Base-by-base conservation (phyloP, 2,113 vertebrate species). In the Psilopsiagon aurifrons region DNA sequence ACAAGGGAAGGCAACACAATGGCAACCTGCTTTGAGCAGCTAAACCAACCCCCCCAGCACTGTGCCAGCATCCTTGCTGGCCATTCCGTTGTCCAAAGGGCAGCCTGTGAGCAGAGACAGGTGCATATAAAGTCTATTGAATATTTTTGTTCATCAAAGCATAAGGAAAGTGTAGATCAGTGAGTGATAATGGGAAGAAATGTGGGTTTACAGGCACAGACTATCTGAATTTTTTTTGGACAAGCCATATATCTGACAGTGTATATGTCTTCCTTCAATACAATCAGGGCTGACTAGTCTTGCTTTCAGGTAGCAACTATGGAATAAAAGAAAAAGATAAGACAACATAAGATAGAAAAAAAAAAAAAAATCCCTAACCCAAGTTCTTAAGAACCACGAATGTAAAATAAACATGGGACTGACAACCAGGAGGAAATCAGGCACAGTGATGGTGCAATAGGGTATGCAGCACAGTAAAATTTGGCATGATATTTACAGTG, bases 61-160 rank as follows among this genome's bases (percentile, higher is more conserved):
- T 0, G 0, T 77, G 46, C 18, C n/a, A 5, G 0, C 28, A 39
- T 33, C n/a, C 60, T 78, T 0, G 0, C 33, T 35, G 52, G 25
- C 25, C 15, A 1, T 46, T 54, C 75, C 20, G 17, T 3, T 41
- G 37, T 46, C 37, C 60, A 46, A 6, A 44, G 54, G 43, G 55
- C 51, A 75, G 46, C 25, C 33, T 0, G 0, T 2, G 41, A 37
- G 76, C 10, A 63, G 28, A 62, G 23, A 10, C 10, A 76, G 29
- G 27, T 13, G 11, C 4, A 4, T 17, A 13, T 22, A 43, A 88
- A 80, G 31, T 18, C 47, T 20, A 2, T 11, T 71, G 35, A n/a
- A 27, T 62, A 43, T 69, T 52, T 24, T 33, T 22, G 15, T 28
- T 81, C 77, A n/a, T 41, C 39, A 35, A 83, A 84, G 23, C 23